Conservation (phyloP, 2,888 invertebrate species). For the Eubasilissa splendida region DNA sequence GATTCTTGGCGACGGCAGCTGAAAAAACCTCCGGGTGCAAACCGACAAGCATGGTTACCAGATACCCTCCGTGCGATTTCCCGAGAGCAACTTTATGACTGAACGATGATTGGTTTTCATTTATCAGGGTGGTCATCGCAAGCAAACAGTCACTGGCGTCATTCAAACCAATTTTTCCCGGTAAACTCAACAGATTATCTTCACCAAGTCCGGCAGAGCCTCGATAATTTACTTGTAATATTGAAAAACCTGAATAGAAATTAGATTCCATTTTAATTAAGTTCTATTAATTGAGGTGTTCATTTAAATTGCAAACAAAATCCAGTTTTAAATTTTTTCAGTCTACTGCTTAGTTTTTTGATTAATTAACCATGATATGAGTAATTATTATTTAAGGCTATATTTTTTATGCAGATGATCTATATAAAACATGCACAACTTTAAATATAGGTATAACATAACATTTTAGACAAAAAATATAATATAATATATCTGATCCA, state of each 20-base stretch:
- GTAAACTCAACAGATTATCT: conserved; percentile 78
- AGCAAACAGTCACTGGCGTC: conserved; percentile 88
- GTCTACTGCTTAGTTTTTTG: neutral
- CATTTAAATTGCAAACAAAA: neutral
- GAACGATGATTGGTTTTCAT: conserved; percentile 2
- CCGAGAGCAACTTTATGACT: conserved; percentile 70
- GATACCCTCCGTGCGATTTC: conserved; percentile 94
- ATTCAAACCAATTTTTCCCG: conserved; percentile 81
- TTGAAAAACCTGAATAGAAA: conserved; percentile 74
- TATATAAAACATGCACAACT: no score
- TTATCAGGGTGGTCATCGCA: conserved; percentile 75
- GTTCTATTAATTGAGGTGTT: neutral
- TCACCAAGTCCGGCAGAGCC: conserved; percentile 87
- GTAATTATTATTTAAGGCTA: no score
- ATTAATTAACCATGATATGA: no score
- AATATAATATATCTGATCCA: no score
- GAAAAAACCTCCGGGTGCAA: conserved; percentile 84
- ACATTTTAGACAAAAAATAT: no score
- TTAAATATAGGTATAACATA: no score
- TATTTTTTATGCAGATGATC: no score
- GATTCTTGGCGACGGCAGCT: conserved; percentile 85
- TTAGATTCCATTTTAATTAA: neutral
- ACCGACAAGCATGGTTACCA: conserved; percentile 87
- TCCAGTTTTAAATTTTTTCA: neutral
- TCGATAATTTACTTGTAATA: conserved; percentile 81